phyloP scores from a whole-genome alignment of 1,140 invertebrate species.

The Notospermus geniculatus region DNA sequence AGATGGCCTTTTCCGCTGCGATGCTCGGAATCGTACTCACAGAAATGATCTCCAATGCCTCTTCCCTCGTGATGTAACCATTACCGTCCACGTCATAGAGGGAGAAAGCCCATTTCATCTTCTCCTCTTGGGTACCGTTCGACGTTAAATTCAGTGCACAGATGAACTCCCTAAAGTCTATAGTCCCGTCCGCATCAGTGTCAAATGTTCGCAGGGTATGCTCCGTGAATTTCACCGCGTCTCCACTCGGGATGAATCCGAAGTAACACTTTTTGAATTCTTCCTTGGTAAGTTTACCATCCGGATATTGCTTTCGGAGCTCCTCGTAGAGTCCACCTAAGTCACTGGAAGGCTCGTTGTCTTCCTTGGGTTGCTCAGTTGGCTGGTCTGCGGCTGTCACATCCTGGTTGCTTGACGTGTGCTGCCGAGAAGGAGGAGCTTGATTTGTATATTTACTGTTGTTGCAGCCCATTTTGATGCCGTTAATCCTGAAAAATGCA shows the following conservation, averaged over 20 bases:
- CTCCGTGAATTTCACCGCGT: conserved; percentile 98
- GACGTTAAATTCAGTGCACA: conserved; percentile 94
- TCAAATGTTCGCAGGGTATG: conserved; percentile 98
- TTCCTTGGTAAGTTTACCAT: conserved; percentile 91
- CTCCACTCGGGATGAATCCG: conserved; percentile 97
- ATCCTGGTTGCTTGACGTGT: too few species aligned
- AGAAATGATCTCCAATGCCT: not conserved
- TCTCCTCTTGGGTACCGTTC: conserved; percentile 93
- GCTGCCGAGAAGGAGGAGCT: too few species aligned
- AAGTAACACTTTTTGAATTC: conserved; percentile 99
- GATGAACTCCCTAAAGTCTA: conserved; percentile 96
- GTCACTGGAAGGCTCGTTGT: too few species aligned
- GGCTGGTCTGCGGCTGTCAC: too few species aligned
- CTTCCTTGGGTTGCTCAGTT: too few species aligned
- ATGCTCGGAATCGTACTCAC: too few species aligned
- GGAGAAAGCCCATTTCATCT: conserved; percentile 93
- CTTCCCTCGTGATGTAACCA: conserved; percentile 57
- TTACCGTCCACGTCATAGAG: conserved; percentile 96
- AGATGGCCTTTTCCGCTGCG: too few species aligned
- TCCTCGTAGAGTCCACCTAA: conserved; percentile 99
- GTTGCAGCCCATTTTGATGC: too few species aligned
- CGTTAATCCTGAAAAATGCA: too few species aligned
- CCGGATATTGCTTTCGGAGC: conserved; percentile 95
- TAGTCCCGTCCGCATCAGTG: conserved; percentile 94
- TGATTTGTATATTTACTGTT: too few species aligned